These are phyloP conservation scores for Netelia melanura DNA, from an alignment of 2,888 invertebrate species.

Conservation along the genomic window DNA sequence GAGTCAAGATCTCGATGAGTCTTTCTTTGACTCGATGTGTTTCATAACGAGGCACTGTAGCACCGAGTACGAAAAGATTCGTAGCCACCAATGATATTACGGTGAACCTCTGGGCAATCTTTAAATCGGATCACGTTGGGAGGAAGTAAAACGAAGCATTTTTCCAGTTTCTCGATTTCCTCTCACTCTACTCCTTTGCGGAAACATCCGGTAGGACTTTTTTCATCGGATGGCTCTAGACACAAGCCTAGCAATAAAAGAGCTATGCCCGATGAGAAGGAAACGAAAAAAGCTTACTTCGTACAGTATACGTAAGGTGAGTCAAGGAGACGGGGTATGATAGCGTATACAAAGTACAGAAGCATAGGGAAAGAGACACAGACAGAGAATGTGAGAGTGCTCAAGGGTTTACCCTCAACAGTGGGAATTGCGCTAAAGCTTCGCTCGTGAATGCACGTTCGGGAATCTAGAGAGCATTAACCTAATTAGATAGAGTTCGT, in stretches of 20 bases:
- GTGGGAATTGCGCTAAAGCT: slow-evolving; percentile 47
- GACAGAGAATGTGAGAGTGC: slow-evolving; percentile 18
- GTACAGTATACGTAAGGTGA: slow-evolving; percentile 1
- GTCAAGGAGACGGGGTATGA: slow-evolving; percentile 30
- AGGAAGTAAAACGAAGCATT: slow-evolving; percentile 68
- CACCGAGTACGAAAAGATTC: slow-evolving; percentile 17
- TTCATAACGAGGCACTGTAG: slow-evolving; percentile 71
- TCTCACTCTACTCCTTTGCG: slow-evolving; percentile 30
- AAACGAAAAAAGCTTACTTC: neutral
- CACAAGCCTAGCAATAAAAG: slow-evolving; percentile 38
- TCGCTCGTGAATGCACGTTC: slow-evolving; percentile 64
- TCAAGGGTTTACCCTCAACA: slow-evolving; percentile 49
- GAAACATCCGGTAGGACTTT: slow-evolving; percentile 50
- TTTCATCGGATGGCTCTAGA: slow-evolving; percentile 28
- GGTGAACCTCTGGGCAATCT: slow-evolving; percentile 62
- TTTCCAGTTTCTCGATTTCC: slow-evolving; percentile 9
- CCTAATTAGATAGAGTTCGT: slow-evolving; percentile 71
- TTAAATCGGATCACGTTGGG: slow-evolving; percentile 72
- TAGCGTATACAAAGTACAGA: neutral
- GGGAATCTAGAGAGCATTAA: slow-evolving; percentile 70
- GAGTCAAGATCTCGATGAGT: neutral
- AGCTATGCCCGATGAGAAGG: slow-evolving; percentile 37
- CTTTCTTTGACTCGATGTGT: slow-evolving; percentile 11
- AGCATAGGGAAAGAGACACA: slow-evolving; percentile 27
- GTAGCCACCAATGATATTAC: neutral